Evolutionary conservation across 2,888 invertebrate species (phyloP).

Genomic region (Tubulanus polymorphus): DNA sequence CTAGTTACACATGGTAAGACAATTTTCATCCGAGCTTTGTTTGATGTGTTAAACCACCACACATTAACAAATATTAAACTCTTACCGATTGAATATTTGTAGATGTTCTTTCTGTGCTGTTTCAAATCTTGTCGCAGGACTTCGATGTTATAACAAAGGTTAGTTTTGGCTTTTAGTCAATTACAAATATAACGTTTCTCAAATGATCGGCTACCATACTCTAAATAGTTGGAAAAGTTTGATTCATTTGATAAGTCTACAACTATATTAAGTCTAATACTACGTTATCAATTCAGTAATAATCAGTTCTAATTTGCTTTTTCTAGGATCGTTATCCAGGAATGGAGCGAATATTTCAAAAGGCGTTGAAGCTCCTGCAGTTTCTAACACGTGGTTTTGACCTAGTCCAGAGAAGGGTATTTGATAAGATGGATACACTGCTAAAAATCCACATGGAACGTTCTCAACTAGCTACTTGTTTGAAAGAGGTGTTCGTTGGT

Average conservation of each 20-base stretch:
- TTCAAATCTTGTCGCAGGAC: constrained; percentile 49
- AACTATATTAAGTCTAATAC: too few species aligned
- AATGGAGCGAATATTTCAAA: constrained; percentile 45
- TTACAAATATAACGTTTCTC: too few species aligned
- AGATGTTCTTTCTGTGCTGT: constrained; percentile 49
- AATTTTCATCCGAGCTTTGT: too few species aligned
- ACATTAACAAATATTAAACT: too few species aligned
- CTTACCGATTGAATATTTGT: too few species aligned
- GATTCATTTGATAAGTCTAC: too few species aligned
- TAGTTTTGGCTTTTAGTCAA: too few species aligned
- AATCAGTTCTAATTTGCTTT: not conserved
- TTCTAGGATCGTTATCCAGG: constrained; percentile 48
- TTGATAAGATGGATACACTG: constrained; percentile 46
- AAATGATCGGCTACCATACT: too few species aligned
- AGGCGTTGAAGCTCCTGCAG: constrained; percentile 44
- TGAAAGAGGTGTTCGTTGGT: constrained; percentile 50
- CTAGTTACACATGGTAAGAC: constrained; percentile 50
- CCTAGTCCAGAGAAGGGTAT: constrained; percentile 47
- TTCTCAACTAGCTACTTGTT: constrained; percentile 44
- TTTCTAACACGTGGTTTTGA: constrained; percentile 45
- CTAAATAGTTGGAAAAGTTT: too few species aligned
- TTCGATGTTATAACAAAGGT: constrained; percentile 49
- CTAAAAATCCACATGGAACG: constrained; percentile 48
- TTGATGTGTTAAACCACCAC: too few species aligned
- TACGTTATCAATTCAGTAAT: too few species aligned